Evolutionary conservation across 2,888 invertebrate genomes (phyloP), one percentile per base, ranked within the genome.

Genomic region (Diaperis boleti): DNA sequence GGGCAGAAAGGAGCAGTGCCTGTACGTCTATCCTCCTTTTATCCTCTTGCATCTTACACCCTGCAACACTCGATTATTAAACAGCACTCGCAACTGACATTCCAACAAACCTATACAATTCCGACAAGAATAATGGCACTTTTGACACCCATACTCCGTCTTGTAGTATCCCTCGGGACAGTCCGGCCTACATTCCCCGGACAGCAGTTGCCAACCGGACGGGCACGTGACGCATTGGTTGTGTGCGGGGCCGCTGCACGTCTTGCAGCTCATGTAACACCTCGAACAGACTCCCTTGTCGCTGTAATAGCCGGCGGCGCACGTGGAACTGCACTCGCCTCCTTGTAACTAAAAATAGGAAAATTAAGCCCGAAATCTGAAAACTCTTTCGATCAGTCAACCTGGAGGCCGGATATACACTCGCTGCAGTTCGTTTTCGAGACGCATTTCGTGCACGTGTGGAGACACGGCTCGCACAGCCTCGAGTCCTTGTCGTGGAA

Each of bases 131-230:
- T 92, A 92, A 83, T 94, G 94, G 82, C 95, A 95, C 80, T 91
- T 92, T 68, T 92, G 91, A 77, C 95, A 95, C 5, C 92, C 92
- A 72, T 88, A 92, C 67, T 88, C 86, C 2, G 89, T 89, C 81
- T 92, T 91, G 82, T 92, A 95, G 82, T 92, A 94, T 33, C 93
- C 93, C 81, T 92, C 91, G 0, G 94, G 93, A 79, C 95, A 95
- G 74, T 92, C 91, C 0, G 92, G 91, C 72, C 92, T 89, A 74
- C 94, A 94, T 79, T 93, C 92, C 1, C 94, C 93, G 1, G 91
- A 91, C 0, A 92, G 90, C 63, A 94, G 82, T 78, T 91, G 88
- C 92, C 92, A 93, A 2, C 90, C 91, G 2, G 83, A 82, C 0
- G 92, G 92, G 77, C 94, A 95, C 11, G 89, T 88, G 0, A 94